phyloP scores from a whole-genome alignment of 2,797 vertebrate genomes.

The Mormyrus proboscirostris region DNA sequence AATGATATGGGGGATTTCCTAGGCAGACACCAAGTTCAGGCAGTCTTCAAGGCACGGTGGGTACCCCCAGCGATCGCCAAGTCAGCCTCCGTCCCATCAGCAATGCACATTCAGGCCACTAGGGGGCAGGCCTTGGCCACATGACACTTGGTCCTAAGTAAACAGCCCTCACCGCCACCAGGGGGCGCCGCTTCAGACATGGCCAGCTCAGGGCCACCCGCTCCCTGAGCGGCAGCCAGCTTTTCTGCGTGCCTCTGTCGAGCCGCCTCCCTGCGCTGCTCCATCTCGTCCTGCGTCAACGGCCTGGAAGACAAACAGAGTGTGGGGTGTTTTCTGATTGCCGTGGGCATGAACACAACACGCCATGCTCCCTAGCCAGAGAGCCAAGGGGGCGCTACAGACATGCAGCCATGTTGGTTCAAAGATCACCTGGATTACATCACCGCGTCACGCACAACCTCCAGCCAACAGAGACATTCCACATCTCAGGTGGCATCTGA shows the following conservation, averaged over 20 bases:
- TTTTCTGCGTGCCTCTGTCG: constrained; percentile 76
- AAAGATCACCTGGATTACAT: neutral
- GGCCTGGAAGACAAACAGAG: constrained; percentile 54
- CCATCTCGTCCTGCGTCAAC: constrained; percentile 80
- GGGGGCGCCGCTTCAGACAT: constrained; percentile 31
- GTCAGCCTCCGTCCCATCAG: neutral
- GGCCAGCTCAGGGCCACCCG: constrained; percentile 39
- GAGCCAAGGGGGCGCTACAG: neutral
- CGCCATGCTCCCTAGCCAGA: neutral
- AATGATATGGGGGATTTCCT: neutral
- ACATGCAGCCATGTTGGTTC: neutral
- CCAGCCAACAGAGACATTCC: neutral
- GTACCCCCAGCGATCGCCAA: neutral
- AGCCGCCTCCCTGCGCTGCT: constrained; percentile 69
- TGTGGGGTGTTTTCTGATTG: neutral
- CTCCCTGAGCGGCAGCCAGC: constrained; percentile 55
- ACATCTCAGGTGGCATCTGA: neutral
- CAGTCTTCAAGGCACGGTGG: neutral
- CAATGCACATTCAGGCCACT: neutral
- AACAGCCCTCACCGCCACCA: constrained; percentile 45
- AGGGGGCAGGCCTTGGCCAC: neutral
- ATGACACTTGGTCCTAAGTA: too few relatives aligned
- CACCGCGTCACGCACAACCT: neutral
- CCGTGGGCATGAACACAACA: neutral
- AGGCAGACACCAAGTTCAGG: neutral